Conservation (phyloP, 2,888 invertebrate species). For the Cheilosia soror region DNA sequence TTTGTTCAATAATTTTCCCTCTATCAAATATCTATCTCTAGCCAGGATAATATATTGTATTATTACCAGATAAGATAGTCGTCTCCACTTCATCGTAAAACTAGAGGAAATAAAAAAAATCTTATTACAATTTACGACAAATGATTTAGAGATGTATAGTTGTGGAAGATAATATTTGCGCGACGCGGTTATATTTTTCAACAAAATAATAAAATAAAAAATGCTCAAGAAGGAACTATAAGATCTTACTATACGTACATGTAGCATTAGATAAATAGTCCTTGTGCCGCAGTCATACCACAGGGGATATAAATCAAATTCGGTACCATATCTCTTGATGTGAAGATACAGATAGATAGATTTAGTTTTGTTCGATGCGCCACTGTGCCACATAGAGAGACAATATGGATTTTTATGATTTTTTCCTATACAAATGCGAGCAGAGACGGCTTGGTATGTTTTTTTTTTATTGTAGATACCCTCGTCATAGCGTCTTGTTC, state of each 20-base stretch:
- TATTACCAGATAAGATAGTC: slow-evolving; percentile 66
- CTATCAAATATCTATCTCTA: slow-evolving; percentile 37
- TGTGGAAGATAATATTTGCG: slow-evolving; percentile 50
- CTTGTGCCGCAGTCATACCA: slow-evolving; percentile 41
- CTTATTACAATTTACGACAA: slow-evolving; percentile 63
- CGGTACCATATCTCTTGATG: slow-evolving; percentile 44
- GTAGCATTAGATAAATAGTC: slow-evolving; percentile 34
- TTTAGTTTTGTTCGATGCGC: slow-evolving; percentile 31
- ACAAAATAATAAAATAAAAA: slow-evolving; percentile 23
- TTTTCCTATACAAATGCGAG: neutral
- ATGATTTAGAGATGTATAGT: slow-evolving; percentile 54
- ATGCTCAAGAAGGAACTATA: slow-evolving; percentile 24
- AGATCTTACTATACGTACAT: neutral
- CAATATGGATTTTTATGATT: slow-evolving; percentile 45
- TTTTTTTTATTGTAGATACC: slow-evolving; percentile 8
- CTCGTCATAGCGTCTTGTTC: slow-evolving; percentile 17
- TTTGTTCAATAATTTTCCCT: slow-evolving; percentile 34
- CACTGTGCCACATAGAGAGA: slow-evolving; percentile 16
- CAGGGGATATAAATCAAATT: slow-evolving; percentile 68
- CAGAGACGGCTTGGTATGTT: neutral
- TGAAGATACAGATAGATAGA: slow-evolving; percentile 44
- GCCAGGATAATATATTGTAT: slow-evolving; percentile 19
- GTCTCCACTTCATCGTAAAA: slow-evolving; percentile 60
- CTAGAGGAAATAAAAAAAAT: slow-evolving; percentile 44
- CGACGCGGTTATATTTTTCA: slow-evolving; percentile 45